Percentiles rank a stretch among this genome's conserved stretches.
Conservation (phyloP, 1,140 invertebrate genomes). For the Drosophila funebris region DNA sequence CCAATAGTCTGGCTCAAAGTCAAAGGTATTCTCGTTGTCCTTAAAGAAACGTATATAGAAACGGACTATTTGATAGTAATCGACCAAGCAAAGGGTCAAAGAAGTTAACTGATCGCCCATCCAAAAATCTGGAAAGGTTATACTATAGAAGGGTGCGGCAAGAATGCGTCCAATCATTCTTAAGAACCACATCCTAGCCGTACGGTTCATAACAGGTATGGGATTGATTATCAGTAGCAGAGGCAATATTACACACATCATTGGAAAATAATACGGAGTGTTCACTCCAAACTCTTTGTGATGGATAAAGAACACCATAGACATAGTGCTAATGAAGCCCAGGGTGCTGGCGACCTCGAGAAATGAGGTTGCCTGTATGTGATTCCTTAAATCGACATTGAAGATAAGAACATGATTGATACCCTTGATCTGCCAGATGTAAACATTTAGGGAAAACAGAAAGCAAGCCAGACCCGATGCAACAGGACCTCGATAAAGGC, state of each 20-base stretch:
- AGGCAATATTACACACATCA: neutral
- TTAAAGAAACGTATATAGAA: conserved; percentile 49
- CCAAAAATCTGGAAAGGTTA: conserved; percentile 96
- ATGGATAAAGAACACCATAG: conserved; percentile 5
- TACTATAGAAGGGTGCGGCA: conserved; percentile 92
- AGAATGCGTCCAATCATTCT: conserved; percentile 86
- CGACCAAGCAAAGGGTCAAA: conserved; percentile 89
- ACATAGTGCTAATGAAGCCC: neutral
- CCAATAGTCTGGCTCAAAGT: conserved; percentile 42
- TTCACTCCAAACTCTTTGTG: neutral
- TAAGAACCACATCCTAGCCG: conserved; percentile 84
- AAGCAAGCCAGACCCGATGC: neutral
- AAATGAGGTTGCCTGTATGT: neutral
- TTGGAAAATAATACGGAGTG: neutral
- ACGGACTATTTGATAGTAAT: conserved; percentile 86
- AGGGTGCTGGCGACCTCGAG: neutral
- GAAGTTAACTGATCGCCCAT: conserved; percentile 95
- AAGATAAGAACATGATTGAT: conserved; percentile 13
- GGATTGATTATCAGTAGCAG: conserved; percentile 86
- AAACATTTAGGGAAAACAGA: conserved; percentile 1
- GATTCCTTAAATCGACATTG: neutral
- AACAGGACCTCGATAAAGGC: neutral
- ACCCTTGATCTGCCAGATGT: neutral
- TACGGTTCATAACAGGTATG: conserved; percentile 85
- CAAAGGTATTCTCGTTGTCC: neutral